These are phyloP conservation scores for Chorisops tibialis DNA, from an alignment of 2,888 invertebrate genomes.

Conservation along the genomic window DNA sequence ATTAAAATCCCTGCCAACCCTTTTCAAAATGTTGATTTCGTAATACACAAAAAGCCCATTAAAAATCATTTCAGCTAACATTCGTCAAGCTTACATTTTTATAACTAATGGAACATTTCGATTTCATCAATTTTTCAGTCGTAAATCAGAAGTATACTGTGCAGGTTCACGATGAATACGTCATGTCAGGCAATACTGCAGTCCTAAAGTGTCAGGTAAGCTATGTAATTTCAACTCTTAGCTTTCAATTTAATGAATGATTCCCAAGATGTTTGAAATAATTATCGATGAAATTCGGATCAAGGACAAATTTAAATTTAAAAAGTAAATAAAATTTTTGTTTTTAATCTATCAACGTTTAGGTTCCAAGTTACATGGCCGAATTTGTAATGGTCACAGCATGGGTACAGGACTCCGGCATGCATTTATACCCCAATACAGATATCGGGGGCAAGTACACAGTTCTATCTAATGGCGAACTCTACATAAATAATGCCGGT, in stretches of 20 bases:
- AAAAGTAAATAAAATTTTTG: too few species aligned
- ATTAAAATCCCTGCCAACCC: too few species aligned
- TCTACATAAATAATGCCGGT: slow-evolving; percentile 78
- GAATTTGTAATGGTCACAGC: slow-evolving; percentile 85
- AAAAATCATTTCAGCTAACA: too few species aligned
- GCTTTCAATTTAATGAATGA: not conserved
- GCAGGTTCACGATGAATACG: slow-evolving; percentile 87
- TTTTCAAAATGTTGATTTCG: too few species aligned
- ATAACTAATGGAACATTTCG: too few species aligned
- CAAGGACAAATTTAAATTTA: not conserved
- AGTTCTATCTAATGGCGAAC: slow-evolving; percentile 74
- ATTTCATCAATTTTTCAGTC: slow-evolving; percentile 56
- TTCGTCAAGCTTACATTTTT: too few species aligned
- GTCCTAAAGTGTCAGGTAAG: slow-evolving; percentile 75
- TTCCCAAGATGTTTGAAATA: not conserved
- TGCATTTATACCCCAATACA: slow-evolving; percentile 74
- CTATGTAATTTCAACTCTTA: not conserved
- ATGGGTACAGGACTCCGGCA: slow-evolving; percentile 81
- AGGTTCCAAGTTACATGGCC: slow-evolving; percentile 80
- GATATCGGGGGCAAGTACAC: slow-evolving; percentile 75
- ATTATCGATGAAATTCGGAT: not conserved
- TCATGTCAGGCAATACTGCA: slow-evolving; percentile 86
- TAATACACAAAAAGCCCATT: too few species aligned
- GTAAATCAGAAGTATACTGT: slow-evolving; percentile 83
- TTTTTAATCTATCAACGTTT: too few species aligned